A percentile compares a stretch with the other conserved stretches of the same genome.
Conservation (phyloP, 2,113 vertebrate species). For the Xiphophorus maculatus region DNA sequence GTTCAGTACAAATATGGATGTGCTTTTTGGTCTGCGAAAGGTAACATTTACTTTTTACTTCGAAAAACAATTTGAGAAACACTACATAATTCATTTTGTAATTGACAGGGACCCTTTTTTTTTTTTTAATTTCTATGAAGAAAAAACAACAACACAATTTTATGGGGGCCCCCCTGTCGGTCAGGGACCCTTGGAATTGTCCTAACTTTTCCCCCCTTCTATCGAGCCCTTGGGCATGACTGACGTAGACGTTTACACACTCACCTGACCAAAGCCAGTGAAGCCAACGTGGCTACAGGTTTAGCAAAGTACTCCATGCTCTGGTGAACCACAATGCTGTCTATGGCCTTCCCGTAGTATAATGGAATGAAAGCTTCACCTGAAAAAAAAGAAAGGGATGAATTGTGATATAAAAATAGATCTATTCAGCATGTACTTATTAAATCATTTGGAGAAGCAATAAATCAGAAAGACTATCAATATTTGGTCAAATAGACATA, state of each 20-base stretch:
- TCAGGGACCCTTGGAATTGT: no score
- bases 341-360: constrained; percentile 90
- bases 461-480: background rate
- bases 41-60: no score
- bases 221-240: no score
- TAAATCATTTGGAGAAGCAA: background rate
- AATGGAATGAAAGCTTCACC: constrained; percentile 93
- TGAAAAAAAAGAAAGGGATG: constrained; percentile 45
- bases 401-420: background rate
- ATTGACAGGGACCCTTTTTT: no score
- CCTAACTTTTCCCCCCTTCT: no score
- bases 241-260: background rate
- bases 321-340: constrained; percentile 89
- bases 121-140: no score
- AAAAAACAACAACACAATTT: no score
- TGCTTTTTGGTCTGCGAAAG: no score
- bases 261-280: constrained; percentile 89
- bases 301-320: constrained; percentile 89
- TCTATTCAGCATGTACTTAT: background rate
- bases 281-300: constrained; percentile 78
- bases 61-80: no score
- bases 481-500: background rate
- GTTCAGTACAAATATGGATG: no score
- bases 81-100: no score
- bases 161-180: no score